Evolutionary conservation across 2,888 invertebrate genomes (phyloP), one percentile per base, ranked within the genome.

Genomic region (Oscheius sp.): DNA sequence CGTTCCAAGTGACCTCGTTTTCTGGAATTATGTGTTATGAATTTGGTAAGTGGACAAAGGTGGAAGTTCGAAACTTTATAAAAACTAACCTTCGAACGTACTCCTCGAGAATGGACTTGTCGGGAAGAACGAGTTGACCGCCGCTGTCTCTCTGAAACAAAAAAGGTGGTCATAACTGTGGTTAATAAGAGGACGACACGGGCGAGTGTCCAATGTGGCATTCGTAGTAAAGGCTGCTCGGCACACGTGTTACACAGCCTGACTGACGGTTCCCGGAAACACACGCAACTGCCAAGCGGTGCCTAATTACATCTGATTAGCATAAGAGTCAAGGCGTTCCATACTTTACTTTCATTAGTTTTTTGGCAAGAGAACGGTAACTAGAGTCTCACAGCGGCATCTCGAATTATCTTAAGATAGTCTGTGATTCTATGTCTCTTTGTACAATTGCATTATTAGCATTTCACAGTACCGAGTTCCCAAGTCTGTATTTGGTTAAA

Each of bases 81-180:
- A 21, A 37, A 47, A 57, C 68, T 48, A n/a, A 84, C 82, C 84
- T 74, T 29, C 79, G 77, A 2, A 88, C 86, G 81, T 87, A 88
- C 57, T 86, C 86, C 77, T 88, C 88, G 35, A 88, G 79, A 33
- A 87, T 77, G 13, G 86, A 86, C 72, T 83, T 80, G 76, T 88
- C 88, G 37, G 88, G 88, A 32, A 88, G 81, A 7, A 88, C 79
- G 32, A 88, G 71, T 32, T 78, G 78, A 7, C 78, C 84, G 29
- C 78, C 76, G 48, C 79, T 74, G 68, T 79, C 76, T 68, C 81
- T 63, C 73, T 75, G 71, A n/a, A 75, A 62, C 13, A 13, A 51
- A 29, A 51, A 58, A 47, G 7, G 11, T 21, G 7, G 42, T 42
- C 3, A 42, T 42, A 42, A 42, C 7, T 42, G 42, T 7, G 42